A percentile compares a stretch with the other conserved stretches of the same genome.
Evolutionary conservation across 2,797 vertebrate genomes (phyloP).

Genomic region (Tangara arthus): DNA sequence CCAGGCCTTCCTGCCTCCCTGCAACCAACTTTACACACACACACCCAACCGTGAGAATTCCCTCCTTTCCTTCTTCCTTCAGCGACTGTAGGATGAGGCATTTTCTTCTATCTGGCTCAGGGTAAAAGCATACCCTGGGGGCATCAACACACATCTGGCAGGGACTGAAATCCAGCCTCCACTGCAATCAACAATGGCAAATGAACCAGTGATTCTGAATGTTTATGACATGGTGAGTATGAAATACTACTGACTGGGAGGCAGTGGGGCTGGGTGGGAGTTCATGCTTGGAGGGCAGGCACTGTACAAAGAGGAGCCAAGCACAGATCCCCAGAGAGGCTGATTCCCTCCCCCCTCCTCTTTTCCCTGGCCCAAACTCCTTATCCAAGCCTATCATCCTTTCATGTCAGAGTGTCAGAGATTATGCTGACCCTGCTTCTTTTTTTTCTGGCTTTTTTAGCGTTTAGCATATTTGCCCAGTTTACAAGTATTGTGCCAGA

Average conservation of each 20-base stretch:
- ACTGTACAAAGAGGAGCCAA: neutral
- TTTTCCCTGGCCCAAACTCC: neutral
- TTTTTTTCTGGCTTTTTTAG: neutral
- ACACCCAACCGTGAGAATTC: neutral
- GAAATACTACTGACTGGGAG: neutral
- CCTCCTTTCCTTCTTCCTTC: slow-evolving; percentile 1
- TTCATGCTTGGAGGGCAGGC: neutral
- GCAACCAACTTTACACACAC: slow-evolving; percentile 4
- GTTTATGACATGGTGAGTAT: slow-evolving; percentile 94
- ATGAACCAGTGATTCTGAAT: slow-evolving; percentile 94
- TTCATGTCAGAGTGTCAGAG: neutral
- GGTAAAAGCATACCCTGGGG: slow-evolving; percentile 41
- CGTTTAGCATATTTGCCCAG: neutral
- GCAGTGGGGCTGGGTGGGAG: neutral
- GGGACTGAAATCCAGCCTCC: slow-evolving; percentile 64
- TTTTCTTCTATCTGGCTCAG: slow-evolving; percentile 6
- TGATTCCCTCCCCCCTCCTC: neutral
- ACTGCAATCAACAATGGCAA: slow-evolving; percentile 87
- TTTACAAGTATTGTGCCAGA: neutral
- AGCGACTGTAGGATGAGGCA: slow-evolving; percentile 27
- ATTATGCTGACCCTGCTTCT: neutral
- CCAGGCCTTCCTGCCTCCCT: neutral
- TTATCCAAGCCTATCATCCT: neutral
- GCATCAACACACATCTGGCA: slow-evolving; percentile 65
- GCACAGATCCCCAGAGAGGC: neutral